These are phyloP conservation scores for Oreochromis mossambicus DNA, from an alignment of 2,797 vertebrate genomes.

Conservation along the genomic window DNA sequence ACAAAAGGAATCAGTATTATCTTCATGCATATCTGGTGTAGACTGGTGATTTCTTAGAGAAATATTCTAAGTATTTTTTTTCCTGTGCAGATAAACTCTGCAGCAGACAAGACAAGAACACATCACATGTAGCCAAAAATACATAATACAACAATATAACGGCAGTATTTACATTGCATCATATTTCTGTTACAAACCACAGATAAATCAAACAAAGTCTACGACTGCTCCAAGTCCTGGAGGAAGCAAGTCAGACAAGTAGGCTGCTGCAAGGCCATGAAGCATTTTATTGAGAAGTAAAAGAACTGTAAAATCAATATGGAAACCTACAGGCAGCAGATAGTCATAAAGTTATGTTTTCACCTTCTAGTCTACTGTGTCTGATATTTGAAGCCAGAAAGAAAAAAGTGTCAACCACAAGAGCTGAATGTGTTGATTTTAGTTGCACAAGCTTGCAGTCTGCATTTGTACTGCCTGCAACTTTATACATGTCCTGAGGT, in stretches of 20 bases:
- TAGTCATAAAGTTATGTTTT: not conserved
- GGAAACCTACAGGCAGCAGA: not conserved
- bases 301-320: not conserved
- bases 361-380: not conserved
- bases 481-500: not conserved
- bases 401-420: fast-evolving
- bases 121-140: not conserved
- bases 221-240: not conserved
- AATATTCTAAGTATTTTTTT: not conserved
- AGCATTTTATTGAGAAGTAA: not conserved
- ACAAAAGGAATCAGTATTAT: not conserved
- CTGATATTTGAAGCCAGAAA: not conserved
- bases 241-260: not conserved
- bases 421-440: fast-evolving
- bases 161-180: not conserved
- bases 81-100: not conserved
- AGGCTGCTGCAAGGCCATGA: not conserved
- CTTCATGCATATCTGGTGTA: not conserved
- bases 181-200: not conserved
- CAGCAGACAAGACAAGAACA: not conserved
- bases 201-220: not conserved
- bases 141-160: not conserved
- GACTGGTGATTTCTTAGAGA: fast-evolving
- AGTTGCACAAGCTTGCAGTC: not conserved
- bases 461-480: fast-evolving